phyloP scores from a whole-genome alignment of 2,888 invertebrate genomes.

The Orgyia antiqua region DNA sequence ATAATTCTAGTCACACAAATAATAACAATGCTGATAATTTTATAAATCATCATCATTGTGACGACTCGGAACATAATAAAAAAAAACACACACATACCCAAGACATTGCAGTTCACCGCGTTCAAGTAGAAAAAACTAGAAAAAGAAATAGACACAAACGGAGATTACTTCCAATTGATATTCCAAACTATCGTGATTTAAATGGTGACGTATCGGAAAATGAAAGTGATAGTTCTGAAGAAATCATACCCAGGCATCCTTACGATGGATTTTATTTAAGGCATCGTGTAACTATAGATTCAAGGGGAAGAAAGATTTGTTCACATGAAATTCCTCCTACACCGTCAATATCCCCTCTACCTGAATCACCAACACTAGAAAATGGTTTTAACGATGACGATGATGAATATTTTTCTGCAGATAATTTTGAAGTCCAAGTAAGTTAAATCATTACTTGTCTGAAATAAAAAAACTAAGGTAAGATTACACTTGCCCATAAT shows the following conservation, averaged over 20 bases:
- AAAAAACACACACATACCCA: conserved; percentile 6
- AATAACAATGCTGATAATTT: not conserved
- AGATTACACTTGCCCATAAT: too few relatives aligned
- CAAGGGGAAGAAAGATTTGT: conserved; percentile 61
- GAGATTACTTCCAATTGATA: conserved; percentile 26
- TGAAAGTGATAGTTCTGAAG: conserved; percentile 49
- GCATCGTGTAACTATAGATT: conserved; percentile 58
- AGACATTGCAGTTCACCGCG: conserved; percentile 33
- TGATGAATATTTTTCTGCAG: conserved; percentile 25
- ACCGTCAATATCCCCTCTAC: conserved; percentile 42
- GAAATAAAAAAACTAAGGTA: conserved; percentile 16
- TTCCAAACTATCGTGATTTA: conserved; percentile 16
- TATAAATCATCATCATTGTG: conserved; percentile 4
- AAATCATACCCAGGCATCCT: conserved; percentile 64
- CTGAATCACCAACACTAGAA: conserved; percentile 39
- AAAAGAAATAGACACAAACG: conserved; percentile 25
- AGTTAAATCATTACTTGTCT: conserved; percentile 32
- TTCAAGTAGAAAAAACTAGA: conserved; percentile 40
- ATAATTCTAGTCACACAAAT: conserved; percentile 9
- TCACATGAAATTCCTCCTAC: conserved; percentile 62
- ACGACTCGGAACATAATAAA: not conserved
- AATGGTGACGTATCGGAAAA: conserved; percentile 49
- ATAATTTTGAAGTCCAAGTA: conserved; percentile 49
- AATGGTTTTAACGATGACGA: conserved; percentile 26
- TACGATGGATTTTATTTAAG: conserved; percentile 70